phyloP scores from a whole-genome alignment of 2,113 vertebrate genomes.

The Pollachius pollachius region DNA sequence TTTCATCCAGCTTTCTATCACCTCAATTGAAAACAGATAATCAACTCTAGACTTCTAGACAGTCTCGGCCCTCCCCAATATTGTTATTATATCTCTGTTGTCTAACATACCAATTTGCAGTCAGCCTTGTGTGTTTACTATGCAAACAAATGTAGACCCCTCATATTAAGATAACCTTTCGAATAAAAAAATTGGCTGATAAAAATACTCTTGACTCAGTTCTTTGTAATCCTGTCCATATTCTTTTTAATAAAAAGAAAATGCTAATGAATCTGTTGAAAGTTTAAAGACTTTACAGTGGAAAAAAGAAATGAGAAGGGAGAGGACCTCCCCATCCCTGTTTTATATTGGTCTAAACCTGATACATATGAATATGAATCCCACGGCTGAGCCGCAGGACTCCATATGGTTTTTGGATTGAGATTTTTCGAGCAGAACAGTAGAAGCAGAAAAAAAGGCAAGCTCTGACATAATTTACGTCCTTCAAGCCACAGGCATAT shows the following conservation, averaged over 20 bases:
- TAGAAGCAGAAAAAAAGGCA: conserved; percentile 53
- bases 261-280: neutral
- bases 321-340: conserved; percentile 44
- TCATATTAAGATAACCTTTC: too few relatives aligned
- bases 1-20: conserved; percentile 17
- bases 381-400: conserved; percentile 59
- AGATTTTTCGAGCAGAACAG: conserved; percentile 55
- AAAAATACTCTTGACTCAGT: neutral
- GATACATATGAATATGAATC: conserved; percentile 71
- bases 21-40: conserved; percentile 14
- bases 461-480: conserved; percentile 64
- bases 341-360: conserved; percentile 58
- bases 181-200: neutral
- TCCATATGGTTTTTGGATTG: conserved; percentile 71
- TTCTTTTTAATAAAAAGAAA: neutral
- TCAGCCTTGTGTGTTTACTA: neutral
- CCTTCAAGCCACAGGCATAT: conserved; percentile 41
- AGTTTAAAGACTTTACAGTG: conserved; percentile 12
- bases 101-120: neutral
- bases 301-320: conserved; percentile 13
- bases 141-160: neutral
- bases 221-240: too few relatives aligned
- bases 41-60: neutral
- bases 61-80: neutral
- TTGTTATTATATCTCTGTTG: too few relatives aligned